phyloP scores from a whole-genome alignment of 2,888 invertebrate species.

The Apoda limacodes region DNA sequence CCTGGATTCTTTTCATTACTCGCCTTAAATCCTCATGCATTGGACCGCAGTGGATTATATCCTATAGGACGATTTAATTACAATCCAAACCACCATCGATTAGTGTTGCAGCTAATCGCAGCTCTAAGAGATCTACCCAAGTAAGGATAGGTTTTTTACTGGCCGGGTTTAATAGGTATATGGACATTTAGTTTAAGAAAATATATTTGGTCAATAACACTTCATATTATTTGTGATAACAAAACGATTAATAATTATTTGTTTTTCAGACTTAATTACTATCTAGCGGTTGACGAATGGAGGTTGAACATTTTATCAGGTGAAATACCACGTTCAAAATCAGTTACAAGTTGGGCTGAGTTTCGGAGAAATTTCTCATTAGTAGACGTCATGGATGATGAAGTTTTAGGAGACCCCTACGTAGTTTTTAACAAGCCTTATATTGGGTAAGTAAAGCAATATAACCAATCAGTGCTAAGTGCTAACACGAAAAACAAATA shows the following conservation, averaged over 20 bases:
- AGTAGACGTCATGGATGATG: constrained; percentile 51
- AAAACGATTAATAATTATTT: neutral
- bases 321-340: constrained; percentile 37
- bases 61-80: constrained; percentile 46
- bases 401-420: constrained; percentile 62
- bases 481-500: neutral
- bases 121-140: constrained; percentile 68
- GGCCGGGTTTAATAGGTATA: constrained; percentile 1
- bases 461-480: neutral
- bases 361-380: constrained; percentile 58
- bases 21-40: constrained; percentile 62
- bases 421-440: constrained; percentile 67
- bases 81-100: constrained; percentile 53
- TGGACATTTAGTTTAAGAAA: neutral
- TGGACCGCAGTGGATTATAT: constrained; percentile 57
- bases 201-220: too few species aligned
- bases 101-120: constrained; percentile 60
- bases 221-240: neutral
- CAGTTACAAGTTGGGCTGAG: constrained; percentile 58
- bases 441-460: constrained; percentile 46
- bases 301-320: constrained; percentile 56
- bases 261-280: constrained; percentile 59
- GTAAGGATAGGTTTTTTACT: constrained; percentile 31
- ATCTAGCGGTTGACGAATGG: constrained; percentile 68
- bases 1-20: constrained; percentile 61